A percentile compares a stretch with the other conserved stretches of the same genome.
Conservation (phyloP, 1,140 invertebrate species). For the Rhynchophorus ferrugineus region DNA sequence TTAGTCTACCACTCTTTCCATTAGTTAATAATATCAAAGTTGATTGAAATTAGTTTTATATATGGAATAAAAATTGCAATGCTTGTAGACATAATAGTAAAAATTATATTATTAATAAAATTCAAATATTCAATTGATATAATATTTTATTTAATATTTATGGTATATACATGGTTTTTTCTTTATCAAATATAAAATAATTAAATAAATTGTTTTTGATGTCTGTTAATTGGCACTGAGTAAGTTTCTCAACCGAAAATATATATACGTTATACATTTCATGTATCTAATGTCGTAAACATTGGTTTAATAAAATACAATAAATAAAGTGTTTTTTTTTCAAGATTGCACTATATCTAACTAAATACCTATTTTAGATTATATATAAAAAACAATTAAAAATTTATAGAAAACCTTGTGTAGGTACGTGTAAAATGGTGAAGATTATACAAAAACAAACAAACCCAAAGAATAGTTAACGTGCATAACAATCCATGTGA, state of each 20-base stretch:
- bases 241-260: slow-evolving; percentile 13
- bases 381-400: slow-evolving; percentile 7
- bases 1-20: too few species aligned
- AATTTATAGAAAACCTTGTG: slow-evolving; percentile 10
- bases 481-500: slow-evolving; percentile 19
- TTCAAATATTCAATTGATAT: slow-evolving; percentile 33
- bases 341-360: slow-evolving; percentile 25
- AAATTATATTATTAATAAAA: too few species aligned
- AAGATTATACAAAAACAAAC: slow-evolving; percentile 18
- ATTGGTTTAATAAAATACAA: slow-evolving; percentile 21
- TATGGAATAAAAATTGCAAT: too few species aligned
- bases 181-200: slow-evolving; percentile 23
- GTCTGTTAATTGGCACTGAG: slow-evolving; percentile 20
- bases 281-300: slow-evolving; percentile 19
- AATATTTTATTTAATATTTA: slow-evolving; percentile 26
- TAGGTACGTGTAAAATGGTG: slow-evolving; percentile 7
- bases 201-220: slow-evolving; percentile 23
- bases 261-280: slow-evolving; percentile 16
- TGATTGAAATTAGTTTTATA: too few species aligned
- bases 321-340: slow-evolving; percentile 23
- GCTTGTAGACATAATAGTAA: too few species aligned
- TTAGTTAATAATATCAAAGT: too few species aligned
- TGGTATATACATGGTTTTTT: slow-evolving; percentile 28
- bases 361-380: slow-evolving; percentile 11
- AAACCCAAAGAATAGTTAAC: slow-evolving; percentile 17